Conservation (phyloP, 2,113 vertebrate genomes). For the Narcine bancroftii region DNA sequence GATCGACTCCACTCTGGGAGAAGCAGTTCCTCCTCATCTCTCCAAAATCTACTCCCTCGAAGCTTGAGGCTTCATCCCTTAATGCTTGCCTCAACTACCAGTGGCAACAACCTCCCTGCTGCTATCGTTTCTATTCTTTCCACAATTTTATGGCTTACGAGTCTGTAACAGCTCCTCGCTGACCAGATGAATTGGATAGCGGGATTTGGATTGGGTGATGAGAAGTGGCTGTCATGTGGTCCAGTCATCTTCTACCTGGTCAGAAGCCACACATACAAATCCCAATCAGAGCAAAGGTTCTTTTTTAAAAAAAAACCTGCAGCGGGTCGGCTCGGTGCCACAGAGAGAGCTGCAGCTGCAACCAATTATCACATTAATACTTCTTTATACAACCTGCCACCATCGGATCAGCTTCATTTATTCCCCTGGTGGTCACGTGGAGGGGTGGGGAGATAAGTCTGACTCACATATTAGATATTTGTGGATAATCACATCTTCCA, state of each 20-base stretch:
- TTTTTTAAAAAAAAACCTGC: not conserved
- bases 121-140: no score
- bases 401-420: not conserved
- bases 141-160: not conserved
- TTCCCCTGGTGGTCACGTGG: not conserved
- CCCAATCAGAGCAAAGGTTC: not conserved
- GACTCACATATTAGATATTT: not conserved
- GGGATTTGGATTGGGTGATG: not conserved
- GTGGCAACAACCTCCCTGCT: no score
- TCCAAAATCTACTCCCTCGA: no score
- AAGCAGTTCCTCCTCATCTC: no score
- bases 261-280: not conserved
- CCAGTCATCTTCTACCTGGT: no score
- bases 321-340: not conserved
- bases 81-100: no score
- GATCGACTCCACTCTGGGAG: no score
- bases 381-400: conserved; percentile 27
- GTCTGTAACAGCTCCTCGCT: not conserved
- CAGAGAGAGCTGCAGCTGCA: not conserved
- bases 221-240: not conserved
- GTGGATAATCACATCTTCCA: not conserved
- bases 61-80: no score
- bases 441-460: not conserved
- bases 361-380: conserved; percentile 16
- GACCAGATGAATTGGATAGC: not conserved